Conservation (phyloP, 2,113 vertebrate genomes). For the Toxostoma redivivum region DNA sequence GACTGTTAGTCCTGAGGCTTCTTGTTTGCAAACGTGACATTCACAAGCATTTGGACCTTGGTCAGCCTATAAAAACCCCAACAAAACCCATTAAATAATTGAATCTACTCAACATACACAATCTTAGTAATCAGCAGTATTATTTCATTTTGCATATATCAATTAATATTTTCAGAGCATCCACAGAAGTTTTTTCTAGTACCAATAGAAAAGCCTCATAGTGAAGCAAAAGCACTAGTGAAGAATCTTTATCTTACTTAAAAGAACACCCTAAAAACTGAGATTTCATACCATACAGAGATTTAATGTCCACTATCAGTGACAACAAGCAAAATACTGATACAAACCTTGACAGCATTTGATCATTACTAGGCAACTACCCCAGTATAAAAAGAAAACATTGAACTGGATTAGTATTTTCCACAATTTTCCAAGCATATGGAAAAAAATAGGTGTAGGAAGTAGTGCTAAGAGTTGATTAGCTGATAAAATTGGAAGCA, state of each 20-base stretch:
- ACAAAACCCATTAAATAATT: neutral
- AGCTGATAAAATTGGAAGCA: neutral
- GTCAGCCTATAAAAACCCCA: slow-evolving; percentile 71
- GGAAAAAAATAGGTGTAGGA: neutral
- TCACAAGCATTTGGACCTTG: slow-evolving; percentile 87
- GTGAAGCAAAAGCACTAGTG: neutral
- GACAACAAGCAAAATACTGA: neutral
- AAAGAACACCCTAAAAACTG: neutral
- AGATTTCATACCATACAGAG: neutral
- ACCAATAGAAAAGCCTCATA: neutral
- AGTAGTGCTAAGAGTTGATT: neutral
- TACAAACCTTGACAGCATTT: neutral
- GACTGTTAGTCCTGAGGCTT: slow-evolving; percentile 77
- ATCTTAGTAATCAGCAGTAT: neutral
- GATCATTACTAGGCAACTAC: neutral
- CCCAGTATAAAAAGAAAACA: neutral
- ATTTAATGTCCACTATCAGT: neutral
- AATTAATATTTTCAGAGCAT: neutral
- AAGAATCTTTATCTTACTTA: neutral
- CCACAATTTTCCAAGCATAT: neutral
- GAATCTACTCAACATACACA: neutral
- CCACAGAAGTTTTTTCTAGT: neutral
- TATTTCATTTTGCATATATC: neutral
- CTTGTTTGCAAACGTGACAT: slow-evolving; percentile 96
- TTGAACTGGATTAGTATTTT: neutral